phyloP scores from a whole-genome alignment of 2,797 vertebrate species.

The Numenius phaeopus region DNA sequence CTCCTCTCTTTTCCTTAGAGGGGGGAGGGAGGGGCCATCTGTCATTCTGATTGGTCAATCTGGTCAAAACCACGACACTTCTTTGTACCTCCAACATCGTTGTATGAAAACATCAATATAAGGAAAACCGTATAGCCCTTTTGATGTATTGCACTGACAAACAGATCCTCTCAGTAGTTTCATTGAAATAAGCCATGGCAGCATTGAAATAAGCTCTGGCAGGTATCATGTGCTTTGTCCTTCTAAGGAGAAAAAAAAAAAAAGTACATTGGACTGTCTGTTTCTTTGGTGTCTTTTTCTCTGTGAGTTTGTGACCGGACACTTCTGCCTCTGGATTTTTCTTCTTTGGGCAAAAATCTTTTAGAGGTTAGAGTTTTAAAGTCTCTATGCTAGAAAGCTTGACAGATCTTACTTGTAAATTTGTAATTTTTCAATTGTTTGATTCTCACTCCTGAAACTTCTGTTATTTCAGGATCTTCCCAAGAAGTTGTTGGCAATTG shows the following conservation, averaged over 20 bases:
- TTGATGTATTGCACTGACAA: not conserved
- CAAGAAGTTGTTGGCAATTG: not conserved
- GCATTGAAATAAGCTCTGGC: not conserved
- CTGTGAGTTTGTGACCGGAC: not conserved
- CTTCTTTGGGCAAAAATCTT: not conserved
- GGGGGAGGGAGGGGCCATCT: too few relatives aligned
- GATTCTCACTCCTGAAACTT: not conserved
- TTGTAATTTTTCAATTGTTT: not conserved
- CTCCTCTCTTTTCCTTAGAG: too few relatives aligned
- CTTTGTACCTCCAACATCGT: not conserved
- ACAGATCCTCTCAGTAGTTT: not conserved
- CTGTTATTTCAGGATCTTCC: not conserved
- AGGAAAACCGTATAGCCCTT: not conserved
- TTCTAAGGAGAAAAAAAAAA: not conserved
- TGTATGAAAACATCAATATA: not conserved
- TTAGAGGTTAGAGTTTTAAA: not conserved
- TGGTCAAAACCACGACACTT: not conserved
- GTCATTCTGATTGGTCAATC: too few relatives aligned
- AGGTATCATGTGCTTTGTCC: not conserved
- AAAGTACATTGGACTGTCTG: rapidly evolving
- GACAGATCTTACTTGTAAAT: not conserved
- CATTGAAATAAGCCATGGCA: not conserved
- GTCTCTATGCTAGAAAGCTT: not conserved
- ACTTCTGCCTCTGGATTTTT: not conserved
- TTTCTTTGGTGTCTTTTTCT: not conserved